A percentile compares a stretch with the other conserved stretches of the same genome.
Conservation (phyloP, 2,888 invertebrate genomes). For the Mycalesis mineus region DNA sequence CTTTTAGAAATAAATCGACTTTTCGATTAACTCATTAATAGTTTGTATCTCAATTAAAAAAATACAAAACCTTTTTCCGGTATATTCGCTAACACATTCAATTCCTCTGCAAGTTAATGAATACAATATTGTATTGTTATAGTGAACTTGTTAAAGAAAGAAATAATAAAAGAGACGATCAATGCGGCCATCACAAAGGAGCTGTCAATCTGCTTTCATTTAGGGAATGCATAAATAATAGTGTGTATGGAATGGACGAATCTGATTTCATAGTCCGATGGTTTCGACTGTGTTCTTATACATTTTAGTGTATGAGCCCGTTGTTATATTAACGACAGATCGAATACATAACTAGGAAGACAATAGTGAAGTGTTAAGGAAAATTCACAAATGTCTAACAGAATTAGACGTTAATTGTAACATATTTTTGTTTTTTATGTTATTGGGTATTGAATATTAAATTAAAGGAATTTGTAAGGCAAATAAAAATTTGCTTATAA, state of each 20-base stretch:
- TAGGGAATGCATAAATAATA: conserved; percentile 17
- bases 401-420: no score
- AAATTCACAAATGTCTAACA: no score
- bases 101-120: background rate
- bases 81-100: background rate
- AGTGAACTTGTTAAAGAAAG: background rate
- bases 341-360: background rate
- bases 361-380: no score
- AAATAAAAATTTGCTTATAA: no score
- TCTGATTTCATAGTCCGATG: conserved; percentile 36
- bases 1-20: no score
- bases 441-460: no score
- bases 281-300: conserved; percentile 25
- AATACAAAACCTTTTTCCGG: no score
- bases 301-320: background rate
- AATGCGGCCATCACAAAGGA: conserved; percentile 14
- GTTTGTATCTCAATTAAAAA: no score
- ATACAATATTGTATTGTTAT: background rate
- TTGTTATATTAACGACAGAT: background rate
- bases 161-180: conserved; percentile 4
- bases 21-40: no score
- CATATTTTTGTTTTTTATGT: no score
- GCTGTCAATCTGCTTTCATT: conserved; percentile 16
- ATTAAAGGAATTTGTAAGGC: no score
- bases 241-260: conserved; percentile 20